Evolutionary conservation across 1,140 invertebrate species (phyloP), one percentile per base, ranked within the genome.

Genomic region (Lordiphosa collinella): DNA sequence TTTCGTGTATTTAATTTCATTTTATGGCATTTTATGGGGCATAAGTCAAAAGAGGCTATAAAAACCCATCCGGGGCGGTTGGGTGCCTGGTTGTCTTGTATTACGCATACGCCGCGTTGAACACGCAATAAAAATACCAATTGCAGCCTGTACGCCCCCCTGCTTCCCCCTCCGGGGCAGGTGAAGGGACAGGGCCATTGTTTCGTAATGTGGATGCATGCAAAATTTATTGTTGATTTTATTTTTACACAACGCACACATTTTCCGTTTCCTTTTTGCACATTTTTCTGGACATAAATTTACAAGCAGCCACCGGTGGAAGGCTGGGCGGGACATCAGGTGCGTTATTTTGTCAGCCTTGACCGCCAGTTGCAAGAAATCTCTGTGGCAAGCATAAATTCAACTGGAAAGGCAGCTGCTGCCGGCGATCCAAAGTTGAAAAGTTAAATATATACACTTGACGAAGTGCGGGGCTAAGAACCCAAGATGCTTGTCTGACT

Each of bases 141-240:
- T 82, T 80, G 76, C 76, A 80, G 46, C 53, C 48, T 56, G 56
- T 57, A 43, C 53, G 25, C 44, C 56, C 52, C 36, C 56, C 6
- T 51, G 8, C 13, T 34, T n/a, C n/a, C 16, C 3, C 16, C 16
- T 2, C 16, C 16, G 16, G 2, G 16, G 16, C 37, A 14, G 43
- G 14, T 1, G 6, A 16, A 22, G 6, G 7, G 13, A 36, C 53
- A 11, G 9, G 18, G 66, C 66, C 79, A 82, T 80, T 80, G 76
- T 80, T 80, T 80, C 76, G 76, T 80, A 80, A 80, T 80, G 78
- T 82, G 61, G 61, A 66, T 71, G 62, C 76, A 80, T 80, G 78
- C 72, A 80, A 76, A 80, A 80, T 80, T 80, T 80, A 80, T 80
- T 80, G 76, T 80, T 80, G 76, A 82, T 80, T 80, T 80, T 80